Conservation (phyloP, 92 coral and sea anemone genomes). For the Zoanthus gigantus region DNA sequence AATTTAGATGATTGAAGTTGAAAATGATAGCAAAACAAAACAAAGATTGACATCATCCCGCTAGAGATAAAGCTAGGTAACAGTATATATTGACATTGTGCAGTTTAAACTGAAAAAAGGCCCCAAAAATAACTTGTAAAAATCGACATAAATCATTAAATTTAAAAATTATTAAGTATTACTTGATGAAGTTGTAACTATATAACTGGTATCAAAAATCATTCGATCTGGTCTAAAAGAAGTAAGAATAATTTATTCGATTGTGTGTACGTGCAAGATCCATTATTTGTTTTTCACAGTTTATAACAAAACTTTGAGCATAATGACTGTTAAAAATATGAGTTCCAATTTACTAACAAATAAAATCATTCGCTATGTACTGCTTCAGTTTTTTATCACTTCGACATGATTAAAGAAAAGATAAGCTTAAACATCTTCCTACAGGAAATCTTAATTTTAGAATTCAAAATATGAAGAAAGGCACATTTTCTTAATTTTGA, state of each 20-base stretch:
- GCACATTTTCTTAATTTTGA: not conserved
- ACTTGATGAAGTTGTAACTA: not conserved
- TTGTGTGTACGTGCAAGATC: conserved; percentile 17
- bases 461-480: conserved; percentile 4
- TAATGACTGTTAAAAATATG: conserved; percentile 21
- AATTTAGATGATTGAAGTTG: not conserved
- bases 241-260: not conserved
- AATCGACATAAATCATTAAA: not conserved
- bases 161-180: not conserved
- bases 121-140: not conserved
- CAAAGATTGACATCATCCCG: conserved; percentile 1
- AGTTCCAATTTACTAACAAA: not conserved
- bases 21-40: conserved; percentile 3
- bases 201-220: not conserved
- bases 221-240: not conserved
- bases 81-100: not conserved
- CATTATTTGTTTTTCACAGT: conserved; percentile 9
- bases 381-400: conserved; percentile 4
- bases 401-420: not conserved
- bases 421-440: not conserved
- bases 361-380: not conserved
- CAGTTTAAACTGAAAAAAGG: not conserved
- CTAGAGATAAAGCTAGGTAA: not conserved
- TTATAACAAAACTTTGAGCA: not conserved
- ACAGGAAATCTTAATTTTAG: conserved; percentile 12